Evolutionary conservation across 1,140 invertebrate genomes (phyloP).

Genomic region (Saxidomus purpurata): DNA sequence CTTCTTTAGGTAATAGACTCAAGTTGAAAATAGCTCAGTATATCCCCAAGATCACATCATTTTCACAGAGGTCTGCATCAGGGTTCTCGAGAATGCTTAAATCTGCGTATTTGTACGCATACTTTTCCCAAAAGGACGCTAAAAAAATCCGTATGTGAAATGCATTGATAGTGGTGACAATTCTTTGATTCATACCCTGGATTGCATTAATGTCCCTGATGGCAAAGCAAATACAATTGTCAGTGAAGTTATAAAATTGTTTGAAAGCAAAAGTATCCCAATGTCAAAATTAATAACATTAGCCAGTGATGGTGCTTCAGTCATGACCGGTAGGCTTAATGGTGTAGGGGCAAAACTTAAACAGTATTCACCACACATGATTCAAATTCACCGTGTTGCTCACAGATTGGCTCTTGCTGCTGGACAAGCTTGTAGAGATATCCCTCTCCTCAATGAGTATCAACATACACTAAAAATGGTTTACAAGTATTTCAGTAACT

Average conservation of each 20-base stretch:
- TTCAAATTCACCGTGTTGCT: constrained; percentile 58
- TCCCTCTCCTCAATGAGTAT: constrained; percentile 18
- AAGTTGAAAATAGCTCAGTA: no score
- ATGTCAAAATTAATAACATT: constrained; percentile 14
- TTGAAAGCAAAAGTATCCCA: neutral
- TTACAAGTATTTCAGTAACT: constrained; percentile 38
- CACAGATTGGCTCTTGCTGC: constrained; percentile 26
- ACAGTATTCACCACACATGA: neutral
- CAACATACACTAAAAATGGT: constrained; percentile 24
- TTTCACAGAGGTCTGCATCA: no score
- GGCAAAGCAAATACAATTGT: constrained; percentile 51
- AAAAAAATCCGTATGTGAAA: no score
- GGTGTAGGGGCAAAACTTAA: constrained; percentile 39
- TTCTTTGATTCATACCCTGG: constrained; percentile 44
- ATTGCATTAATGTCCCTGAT: constrained; percentile 41
- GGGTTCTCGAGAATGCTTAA: no score
- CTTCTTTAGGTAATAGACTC: no score
- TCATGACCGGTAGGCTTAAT: constrained; percentile 2
- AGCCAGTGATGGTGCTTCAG: constrained; percentile 37
- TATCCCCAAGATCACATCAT: no score
- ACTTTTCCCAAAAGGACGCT: no score
- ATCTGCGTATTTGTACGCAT: no score
- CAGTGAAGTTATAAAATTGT: neutral
- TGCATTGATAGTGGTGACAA: no score
- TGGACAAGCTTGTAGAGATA: constrained; percentile 33